These are phyloP conservation scores for Aphelinus atriplicis DNA, from an alignment of 1,140 invertebrate genomes.

Conservation along the genomic window DNA sequence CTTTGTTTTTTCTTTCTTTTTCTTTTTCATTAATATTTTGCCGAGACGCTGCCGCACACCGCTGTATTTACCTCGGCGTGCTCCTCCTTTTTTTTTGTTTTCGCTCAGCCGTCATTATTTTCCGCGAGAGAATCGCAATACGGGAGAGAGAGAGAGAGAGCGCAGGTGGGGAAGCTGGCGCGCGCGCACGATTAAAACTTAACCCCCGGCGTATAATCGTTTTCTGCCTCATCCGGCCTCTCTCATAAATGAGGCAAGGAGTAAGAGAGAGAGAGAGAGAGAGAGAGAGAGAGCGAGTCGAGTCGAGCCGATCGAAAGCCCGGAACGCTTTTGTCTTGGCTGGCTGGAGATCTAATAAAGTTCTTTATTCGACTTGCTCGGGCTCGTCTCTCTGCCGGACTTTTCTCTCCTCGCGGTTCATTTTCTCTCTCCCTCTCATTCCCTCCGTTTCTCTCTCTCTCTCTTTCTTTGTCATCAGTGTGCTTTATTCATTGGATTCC, in stretches of 20 bases:
- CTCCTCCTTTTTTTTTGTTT: constrained; percentile 22
- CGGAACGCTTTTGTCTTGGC: constrained; percentile 22
- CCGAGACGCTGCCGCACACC: too few species aligned
- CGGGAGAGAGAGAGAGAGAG: neutral
- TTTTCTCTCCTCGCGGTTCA: neutral
- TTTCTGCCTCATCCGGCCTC: neutral
- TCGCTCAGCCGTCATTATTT: constrained; percentile 26
- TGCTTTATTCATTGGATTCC: neutral
- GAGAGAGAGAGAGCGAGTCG: too few species aligned
- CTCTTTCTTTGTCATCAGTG: neutral
- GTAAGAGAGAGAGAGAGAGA: too few species aligned
- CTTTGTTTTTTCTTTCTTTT: too few species aligned
- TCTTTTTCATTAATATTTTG: too few species aligned
- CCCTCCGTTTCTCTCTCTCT: neutral
- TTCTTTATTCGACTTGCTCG: constrained; percentile 25
- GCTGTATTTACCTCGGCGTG: too few species aligned
- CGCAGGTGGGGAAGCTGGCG: neutral
- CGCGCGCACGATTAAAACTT: constrained; percentile 26
- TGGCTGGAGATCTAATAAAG: constrained; percentile 37
- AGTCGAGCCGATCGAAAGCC: neutral
- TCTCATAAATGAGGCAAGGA: constrained; percentile 25
- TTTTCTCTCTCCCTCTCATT: constrained; percentile 6
- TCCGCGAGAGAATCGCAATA: neutral
- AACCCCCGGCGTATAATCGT: constrained; percentile 22
- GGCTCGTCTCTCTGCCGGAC: neutral